Evolutionary conservation across 2,888 invertebrate species (phyloP), one percentile per base, ranked within the genome.

Genomic region (Tetranychus piercei): DNA sequence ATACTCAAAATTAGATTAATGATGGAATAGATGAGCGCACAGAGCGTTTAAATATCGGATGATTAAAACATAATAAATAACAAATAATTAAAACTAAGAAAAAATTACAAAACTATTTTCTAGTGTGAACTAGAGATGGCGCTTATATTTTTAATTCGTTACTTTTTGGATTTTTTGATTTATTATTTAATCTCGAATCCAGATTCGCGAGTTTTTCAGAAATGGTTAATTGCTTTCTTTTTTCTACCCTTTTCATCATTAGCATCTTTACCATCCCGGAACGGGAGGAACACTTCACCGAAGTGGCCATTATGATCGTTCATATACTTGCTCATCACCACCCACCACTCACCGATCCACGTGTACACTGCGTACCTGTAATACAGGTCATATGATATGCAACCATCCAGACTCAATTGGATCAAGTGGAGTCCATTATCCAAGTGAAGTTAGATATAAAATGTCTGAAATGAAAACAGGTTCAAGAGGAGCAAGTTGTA

Each of bases 261-360:
- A 71, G 73, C 73, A 73, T 44, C 23, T 73, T 9, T 55, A 73
- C 73, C 73, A 73, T 65, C 73, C 73, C 8, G 69, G 69, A 23
- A 1, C 69, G 9, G 65, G 73, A 55, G 43, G 55, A 8, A 55
- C 65, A 34, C 64, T 65, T 9, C 73, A 73, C 23, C 34, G 73
- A 34, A 69, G 34, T 69, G 73, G 73, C 64, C 73, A 64, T 55
- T 73, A 55, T 44, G 73, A 73, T 23, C 73, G 34, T 22, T 45
- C 20, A 11, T 55, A 55, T 55, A 11, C 20, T 23, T 73, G 73
- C 64, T 73, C 73, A 65, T 73, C 73, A 23, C 73, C 73, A 23
- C 73, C 55, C 11, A 65, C 34, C 11, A n/a, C 8, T n/a, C 73
- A 73, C 22, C 43, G 44, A 6, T 11, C 20, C 15, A 64, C 73